Conservation (phyloP, 2,888 invertebrate genomes). For the Aspidiotus destructor region DNA sequence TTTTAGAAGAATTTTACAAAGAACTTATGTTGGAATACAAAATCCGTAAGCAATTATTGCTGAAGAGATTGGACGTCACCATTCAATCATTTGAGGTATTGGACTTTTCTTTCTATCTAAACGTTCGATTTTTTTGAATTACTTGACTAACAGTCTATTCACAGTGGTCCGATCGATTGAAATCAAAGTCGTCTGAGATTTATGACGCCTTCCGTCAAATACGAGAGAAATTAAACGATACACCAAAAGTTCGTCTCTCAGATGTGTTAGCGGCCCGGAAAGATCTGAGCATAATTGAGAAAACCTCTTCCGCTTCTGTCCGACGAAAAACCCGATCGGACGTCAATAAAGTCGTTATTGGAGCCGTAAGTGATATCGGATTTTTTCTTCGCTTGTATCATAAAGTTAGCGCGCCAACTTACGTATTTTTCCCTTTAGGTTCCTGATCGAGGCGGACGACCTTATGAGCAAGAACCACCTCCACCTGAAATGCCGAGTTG, state of each 20-base stretch:
- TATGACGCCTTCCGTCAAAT: conserved; percentile 50
- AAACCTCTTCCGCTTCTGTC: conserved; percentile 78
- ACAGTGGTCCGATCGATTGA: conserved; percentile 75
- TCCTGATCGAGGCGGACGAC: conserved; percentile 88
- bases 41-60: conserved; percentile 70
- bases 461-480: conserved; percentile 81
- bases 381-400: too few species aligned
- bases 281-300: conserved; percentile 77
- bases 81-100: conserved; percentile 85
- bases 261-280: conserved; percentile 76
- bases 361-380: conserved; percentile 50
- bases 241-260: conserved; percentile 59
- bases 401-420: too few species aligned
- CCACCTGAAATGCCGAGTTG: conserved; percentile 97
- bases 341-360: conserved; percentile 82
- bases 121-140: conserved; percentile 13
- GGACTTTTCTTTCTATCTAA: not conserved
- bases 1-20: conserved; percentile 56
- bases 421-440: conserved; percentile 49
- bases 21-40: conserved; percentile 74
- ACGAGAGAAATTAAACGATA: conserved; percentile 46
- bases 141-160: conserved; percentile 36
- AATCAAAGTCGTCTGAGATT: conserved; percentile 62
- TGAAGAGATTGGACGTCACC: conserved; percentile 89
- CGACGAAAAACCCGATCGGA: conserved; percentile 73